These are phyloP conservation scores for Drosophila leontia DNA, from an alignment of 1,140 invertebrate species.

Conservation along the genomic window DNA sequence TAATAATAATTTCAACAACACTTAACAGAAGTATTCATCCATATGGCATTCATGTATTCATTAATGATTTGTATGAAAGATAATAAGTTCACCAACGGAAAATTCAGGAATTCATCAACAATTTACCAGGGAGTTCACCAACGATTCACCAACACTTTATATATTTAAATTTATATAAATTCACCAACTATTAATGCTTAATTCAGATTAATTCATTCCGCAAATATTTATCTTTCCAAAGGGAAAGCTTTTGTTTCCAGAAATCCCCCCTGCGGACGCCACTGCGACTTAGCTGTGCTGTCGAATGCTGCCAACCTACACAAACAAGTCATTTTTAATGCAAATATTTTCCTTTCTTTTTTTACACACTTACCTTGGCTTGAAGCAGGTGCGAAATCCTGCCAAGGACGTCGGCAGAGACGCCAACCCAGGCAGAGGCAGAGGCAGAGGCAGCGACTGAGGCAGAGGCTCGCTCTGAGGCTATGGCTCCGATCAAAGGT, in stretches of 20 bases:
- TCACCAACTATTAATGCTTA: not conserved
- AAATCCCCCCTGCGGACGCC: not conserved
- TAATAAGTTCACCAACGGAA: no score
- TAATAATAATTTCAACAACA: not conserved
- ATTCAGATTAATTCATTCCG: no score
- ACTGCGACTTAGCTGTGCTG: slow-evolving; percentile 1
- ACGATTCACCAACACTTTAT: not conserved
- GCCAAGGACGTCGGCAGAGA: slow-evolving; percentile 12
- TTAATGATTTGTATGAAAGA: not conserved
- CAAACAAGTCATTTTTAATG: slow-evolving; percentile 83
- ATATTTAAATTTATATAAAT: no score
- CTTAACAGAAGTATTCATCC: not conserved
- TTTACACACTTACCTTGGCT: slow-evolving; percentile 28
- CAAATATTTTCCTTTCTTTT: slow-evolving; percentile 76
- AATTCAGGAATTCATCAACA: not conserved
- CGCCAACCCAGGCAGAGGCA: not conserved
- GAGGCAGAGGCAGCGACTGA: not conserved
- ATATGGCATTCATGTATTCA: not conserved
- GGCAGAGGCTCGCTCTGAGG: slow-evolving; percentile 7
- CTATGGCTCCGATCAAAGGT: slow-evolving; percentile 71
- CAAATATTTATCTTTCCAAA: no score
- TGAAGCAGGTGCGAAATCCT: slow-evolving; percentile 47
- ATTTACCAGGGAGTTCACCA: not conserved
- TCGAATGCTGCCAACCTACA: slow-evolving; percentile 59
- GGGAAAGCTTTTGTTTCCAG: no score